Conservation (phyloP, 2,888 invertebrate species). For the Napeogenes sylphis region DNA sequence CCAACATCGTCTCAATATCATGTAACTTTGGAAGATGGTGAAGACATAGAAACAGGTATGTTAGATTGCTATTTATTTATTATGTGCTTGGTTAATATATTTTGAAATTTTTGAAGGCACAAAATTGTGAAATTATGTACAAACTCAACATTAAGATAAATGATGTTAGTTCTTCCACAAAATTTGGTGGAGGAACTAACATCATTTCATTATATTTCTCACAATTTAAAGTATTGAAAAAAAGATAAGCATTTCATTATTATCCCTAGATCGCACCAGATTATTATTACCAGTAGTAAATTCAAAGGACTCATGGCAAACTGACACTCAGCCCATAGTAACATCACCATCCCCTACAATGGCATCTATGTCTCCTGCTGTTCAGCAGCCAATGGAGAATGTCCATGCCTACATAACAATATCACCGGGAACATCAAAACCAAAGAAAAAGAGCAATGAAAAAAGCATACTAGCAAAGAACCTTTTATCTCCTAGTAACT, state of each 20-base stretch:
- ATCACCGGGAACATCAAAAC: slow-evolving; percentile 47
- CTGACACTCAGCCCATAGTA: slow-evolving; percentile 44
- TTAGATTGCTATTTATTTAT: neutral
- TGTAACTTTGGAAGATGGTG: slow-evolving; percentile 70
- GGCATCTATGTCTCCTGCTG: slow-evolving; percentile 40
- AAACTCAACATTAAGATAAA: slow-evolving; percentile 2
- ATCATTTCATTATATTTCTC: neutral
- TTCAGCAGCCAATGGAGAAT: slow-evolving; percentile 41
- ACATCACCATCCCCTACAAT: slow-evolving; percentile 51
- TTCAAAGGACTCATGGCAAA: slow-evolving; percentile 39
- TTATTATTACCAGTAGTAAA: slow-evolving; percentile 43
- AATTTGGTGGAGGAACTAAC: too few species aligned
- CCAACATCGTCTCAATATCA: slow-evolving; percentile 54
- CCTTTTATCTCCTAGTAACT: slow-evolving; percentile 49
- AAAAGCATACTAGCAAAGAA: slow-evolving; percentile 38
- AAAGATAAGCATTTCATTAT: slow-evolving; percentile 19
- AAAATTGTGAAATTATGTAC: neutral
- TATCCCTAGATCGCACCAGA: slow-evolving; percentile 48
- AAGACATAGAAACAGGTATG: slow-evolving; percentile 58
- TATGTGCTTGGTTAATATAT: neutral
- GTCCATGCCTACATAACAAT: slow-evolving; percentile 40
- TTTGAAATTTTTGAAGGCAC: neutral
- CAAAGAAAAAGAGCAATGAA: slow-evolving; percentile 37
- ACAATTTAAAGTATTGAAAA: slow-evolving; percentile 9
- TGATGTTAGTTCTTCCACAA: too few species aligned